These are phyloP conservation scores for Kryptolebias ocellatus DNA, from an alignment of 2,797 vertebrate genomes.

Conservation along the genomic window DNA sequence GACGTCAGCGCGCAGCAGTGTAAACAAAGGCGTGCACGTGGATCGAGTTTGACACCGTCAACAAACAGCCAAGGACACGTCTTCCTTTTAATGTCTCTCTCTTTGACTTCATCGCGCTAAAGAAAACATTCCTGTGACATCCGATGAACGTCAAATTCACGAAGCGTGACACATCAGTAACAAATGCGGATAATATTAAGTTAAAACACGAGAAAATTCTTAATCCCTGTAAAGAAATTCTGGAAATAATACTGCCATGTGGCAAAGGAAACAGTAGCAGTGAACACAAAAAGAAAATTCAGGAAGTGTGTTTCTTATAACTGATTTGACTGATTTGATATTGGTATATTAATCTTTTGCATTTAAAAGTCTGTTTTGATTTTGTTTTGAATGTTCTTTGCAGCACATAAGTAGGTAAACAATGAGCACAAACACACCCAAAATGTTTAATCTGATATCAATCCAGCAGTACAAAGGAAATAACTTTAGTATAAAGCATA, in stretches of 20 bases:
- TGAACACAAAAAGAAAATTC: too few relatives aligned
- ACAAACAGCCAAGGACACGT: constrained; percentile 16
- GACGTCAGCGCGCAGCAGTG: constrained; percentile 79
- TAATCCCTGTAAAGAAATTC: too few relatives aligned
- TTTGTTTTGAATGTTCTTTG: neutral
- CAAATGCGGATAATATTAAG: too few relatives aligned
- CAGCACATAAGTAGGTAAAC: too few relatives aligned
- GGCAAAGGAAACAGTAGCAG: too few relatives aligned
- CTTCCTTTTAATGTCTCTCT: neutral
- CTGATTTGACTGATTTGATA: too few relatives aligned
- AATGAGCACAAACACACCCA: neutral
- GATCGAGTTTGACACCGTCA: constrained; percentile 56
- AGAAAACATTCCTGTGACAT: neutral
- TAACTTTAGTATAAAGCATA: too few relatives aligned
- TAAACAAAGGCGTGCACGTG: constrained; percentile 81
- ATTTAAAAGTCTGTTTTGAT: too few relatives aligned
- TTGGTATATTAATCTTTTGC: too few relatives aligned
- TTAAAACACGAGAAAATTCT: too few relatives aligned
- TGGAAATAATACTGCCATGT: too few relatives aligned
- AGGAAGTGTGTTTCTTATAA: too few relatives aligned
- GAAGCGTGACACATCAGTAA: neutral
- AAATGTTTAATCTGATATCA: neutral
- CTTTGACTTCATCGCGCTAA: neutral
- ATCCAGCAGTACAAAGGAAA: neutral
- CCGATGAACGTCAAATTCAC: neutral